Percentiles rank a stretch among this genome's conserved stretches.
These are phyloP conservation scores for Pterois miles DNA, from an alignment of 2,797 vertebrate species.

Conservation along the genomic window DNA sequence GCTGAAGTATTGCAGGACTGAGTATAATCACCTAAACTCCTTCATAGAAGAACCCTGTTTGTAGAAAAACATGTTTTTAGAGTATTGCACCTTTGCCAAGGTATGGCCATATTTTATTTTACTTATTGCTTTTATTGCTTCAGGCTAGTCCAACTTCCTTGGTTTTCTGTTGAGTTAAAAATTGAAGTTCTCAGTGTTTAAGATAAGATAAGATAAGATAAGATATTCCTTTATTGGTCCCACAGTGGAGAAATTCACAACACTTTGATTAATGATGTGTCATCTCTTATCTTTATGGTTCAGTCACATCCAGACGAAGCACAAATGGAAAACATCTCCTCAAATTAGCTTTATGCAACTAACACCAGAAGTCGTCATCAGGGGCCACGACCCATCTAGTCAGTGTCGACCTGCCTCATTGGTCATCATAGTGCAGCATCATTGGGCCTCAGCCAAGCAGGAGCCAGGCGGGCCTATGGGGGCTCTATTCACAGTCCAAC, in stretches of 20 bases:
- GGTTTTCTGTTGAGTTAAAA: constrained; percentile 13
- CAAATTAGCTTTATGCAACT: constrained; percentile 44
- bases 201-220: no score
- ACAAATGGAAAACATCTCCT: constrained; percentile 38
- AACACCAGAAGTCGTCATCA: constrained; percentile 33
- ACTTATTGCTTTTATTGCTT: constrained; percentile 19
- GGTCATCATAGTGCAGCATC: constrained; percentile 44
- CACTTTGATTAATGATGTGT: constrained; percentile 58
- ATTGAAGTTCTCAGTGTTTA: constrained; percentile 24
- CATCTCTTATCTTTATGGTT: constrained; percentile 46
- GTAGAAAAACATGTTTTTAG: constrained; percentile 24
- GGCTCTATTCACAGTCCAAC: constrained; percentile 32
- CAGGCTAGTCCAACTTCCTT: constrained; percentile 23
- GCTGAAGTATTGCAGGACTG: constrained; percentile 41
- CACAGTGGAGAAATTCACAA: no score
- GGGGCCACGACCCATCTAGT: constrained; percentile 20
- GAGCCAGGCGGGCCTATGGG: constrained; percentile 45
- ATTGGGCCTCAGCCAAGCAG: constrained; percentile 59
- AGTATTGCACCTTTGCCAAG: constrained; percentile 4
- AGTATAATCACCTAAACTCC: constrained; percentile 35
- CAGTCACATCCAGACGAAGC: constrained; percentile 35
- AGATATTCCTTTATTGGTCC: no score
- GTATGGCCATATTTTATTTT: constrained; percentile 7
- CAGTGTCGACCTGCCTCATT: constrained; percentile 36
- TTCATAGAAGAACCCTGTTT: constrained; percentile 37